Evolutionary conservation across 23 tunicate species (phyloP).

Genomic region (Aplidium turbinatum): DNA sequence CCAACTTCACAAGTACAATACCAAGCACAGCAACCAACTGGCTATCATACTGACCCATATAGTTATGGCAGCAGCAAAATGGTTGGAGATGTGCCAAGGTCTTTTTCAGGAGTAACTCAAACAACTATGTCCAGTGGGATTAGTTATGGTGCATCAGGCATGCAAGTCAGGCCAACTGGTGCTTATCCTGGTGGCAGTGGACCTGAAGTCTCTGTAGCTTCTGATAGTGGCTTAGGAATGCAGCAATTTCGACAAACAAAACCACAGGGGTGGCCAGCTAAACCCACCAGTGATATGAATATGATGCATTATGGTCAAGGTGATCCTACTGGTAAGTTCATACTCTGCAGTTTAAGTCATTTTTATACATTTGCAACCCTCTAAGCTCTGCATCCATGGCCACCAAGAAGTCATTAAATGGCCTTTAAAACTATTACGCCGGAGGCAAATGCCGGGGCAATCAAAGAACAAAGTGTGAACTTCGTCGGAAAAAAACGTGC

Average conservation of each 20-base stretch:
- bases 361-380: no score
- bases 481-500: no score
- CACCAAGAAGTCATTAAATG: no score
- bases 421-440: no score
- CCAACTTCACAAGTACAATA: slow-evolving; percentile 22
- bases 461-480: no score
- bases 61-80: slow-evolving; percentile 8
- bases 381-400: no score
- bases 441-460: no score
- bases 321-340: slow-evolving; percentile 36
- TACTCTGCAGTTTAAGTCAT: no score
- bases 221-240: slow-evolving; percentile 7
- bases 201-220: slow-evolving; percentile 7
- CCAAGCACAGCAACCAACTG: slow-evolving; percentile 5
- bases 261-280: slow-evolving; percentile 27
- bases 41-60: slow-evolving; percentile 14
- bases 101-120: slow-evolving; percentile 9
- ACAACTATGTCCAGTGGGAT: slow-evolving; percentile 8
- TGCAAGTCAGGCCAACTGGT: background rate
- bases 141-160: slow-evolving; percentile 10
- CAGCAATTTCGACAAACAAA: slow-evolving; percentile 38
- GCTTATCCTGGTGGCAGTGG: background rate
- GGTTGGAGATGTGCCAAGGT: background rate
- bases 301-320: slow-evolving; percentile 27
- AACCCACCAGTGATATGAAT: slow-evolving; percentile 10